Base-by-base conservation (phyloP, 2,888 invertebrate species). In the Baronia brevicornis region DNA sequence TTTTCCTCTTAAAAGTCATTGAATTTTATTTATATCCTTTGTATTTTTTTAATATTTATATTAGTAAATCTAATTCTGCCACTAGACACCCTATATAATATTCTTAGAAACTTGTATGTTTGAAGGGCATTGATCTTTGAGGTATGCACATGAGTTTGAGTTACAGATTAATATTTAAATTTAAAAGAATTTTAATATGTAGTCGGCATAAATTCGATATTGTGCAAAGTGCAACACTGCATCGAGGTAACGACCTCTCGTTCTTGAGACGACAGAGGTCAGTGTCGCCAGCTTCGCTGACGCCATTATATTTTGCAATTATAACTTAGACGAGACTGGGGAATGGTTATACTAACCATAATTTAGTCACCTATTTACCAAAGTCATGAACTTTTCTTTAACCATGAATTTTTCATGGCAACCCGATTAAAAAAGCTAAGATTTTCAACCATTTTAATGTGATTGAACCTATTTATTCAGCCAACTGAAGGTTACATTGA, bases 181-280 rank as follows among this genome's bases (percentile, higher is more conserved):
- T n/a, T n/a, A n/a, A n/a, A n/a, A n/a, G n/a, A n/a, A n/a, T n/a
- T n/a, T n/a, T n/a, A n/a, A n/a, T n/a, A n/a, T n/a, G n/a, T n/a
- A 15, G n/a, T 38, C 18, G 19, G 24, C 22, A 27, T 32, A 26
- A 23, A 26, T 39, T 32, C 43, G 48, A 44, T 45, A 41, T 38
- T 39, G 38, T 43, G 44, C 43, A 44, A 36, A 39, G 42, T 46
- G 47, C 45, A 46, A 28, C 45, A 36, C 43, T 41, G 44, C 43
- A 42, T 39, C 39, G 41, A 48, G 57, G 51, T 55, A 58, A 60
- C 44, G 79, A 79, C 78, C 80, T 57, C 48, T 51, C 50, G 80
- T 60, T 69, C 80, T 82, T 80, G 77, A 74, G 56, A 53, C 44
- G 38, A 9, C 39, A 43, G 65, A 74, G 80, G 79, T 80, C 79